Base-by-base conservation (phyloP, 2,113 vertebrate genomes). In the Ursus arctos region DNA sequence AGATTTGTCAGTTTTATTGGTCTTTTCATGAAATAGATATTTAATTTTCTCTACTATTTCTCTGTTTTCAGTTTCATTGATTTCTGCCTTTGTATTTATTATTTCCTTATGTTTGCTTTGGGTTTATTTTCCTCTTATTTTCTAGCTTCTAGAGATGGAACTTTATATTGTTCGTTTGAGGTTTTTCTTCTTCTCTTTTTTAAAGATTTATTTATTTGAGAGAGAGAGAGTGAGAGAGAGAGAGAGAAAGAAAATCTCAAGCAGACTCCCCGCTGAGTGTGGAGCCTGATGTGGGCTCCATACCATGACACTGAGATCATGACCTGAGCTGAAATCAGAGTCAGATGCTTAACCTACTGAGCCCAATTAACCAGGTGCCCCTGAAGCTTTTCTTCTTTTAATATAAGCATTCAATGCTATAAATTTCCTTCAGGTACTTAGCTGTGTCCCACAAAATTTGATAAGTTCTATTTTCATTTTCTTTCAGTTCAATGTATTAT, bases 31-130 rank as follows among this genome's bases (percentile, higher is more conserved):
- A 92, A 61, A 16, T 24, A 76, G 18, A 36, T 28, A 71, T 71
- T 84, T 47, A 77, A 36, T 89, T 74, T 67, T 65, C 65, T 83
- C 57, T 49, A 43, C 67, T 79, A 81, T 65, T 55, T 91, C 33
- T 91, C 31, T 84, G 15, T 90, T 89, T 96, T 79, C 53, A 84
- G 5, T 51, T 80, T 96, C 71, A 84, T 86, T 71, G 16, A n/a
- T 53, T 71, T 93, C 47, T 87, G n/a, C 53, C n/a, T 55, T 89
- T 91, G 61, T 61, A 61, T 63, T 33, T 94, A 71, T 81, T 47
- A 57, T 57, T 49, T 63, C 21, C 47, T 83, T 80, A 82, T 49
- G 16, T 31, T 53, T 81, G 61, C 26, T 91, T 96, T 93, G 24
- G 9, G 18, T 47, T 93, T 96, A 55, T 93, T 94, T 63, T 83